Percentiles rank a stretch among this genome's conserved stretches.
These are phyloP conservation scores for Drosophila limbata DNA, from an alignment of 2,888 invertebrate species.

Conservation along the genomic window DNA sequence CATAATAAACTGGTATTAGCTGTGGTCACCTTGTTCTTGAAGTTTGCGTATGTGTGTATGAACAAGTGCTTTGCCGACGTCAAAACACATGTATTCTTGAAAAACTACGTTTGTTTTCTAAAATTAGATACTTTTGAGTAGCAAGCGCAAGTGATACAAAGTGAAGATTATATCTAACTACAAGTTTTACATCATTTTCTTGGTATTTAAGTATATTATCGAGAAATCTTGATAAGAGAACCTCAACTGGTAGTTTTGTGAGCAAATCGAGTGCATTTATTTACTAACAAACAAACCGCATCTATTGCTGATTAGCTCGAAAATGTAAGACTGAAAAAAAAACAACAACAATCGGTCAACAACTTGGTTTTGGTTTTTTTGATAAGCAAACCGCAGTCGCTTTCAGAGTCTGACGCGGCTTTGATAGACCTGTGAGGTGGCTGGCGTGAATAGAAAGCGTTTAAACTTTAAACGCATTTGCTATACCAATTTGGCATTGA, in stretches of 20 bases:
- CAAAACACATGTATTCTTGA: constrained; percentile 22
- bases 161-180: background rate
- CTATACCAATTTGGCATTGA: constrained; percentile 42
- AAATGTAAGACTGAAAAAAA: background rate
- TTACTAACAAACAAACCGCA: constrained; percentile 44
- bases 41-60: constrained; percentile 22
- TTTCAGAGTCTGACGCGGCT: background rate
- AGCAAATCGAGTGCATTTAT: constrained; percentile 41
- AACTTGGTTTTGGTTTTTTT: constrained; percentile 1
- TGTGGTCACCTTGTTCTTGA: constrained; percentile 32
- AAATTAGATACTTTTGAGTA: background rate
- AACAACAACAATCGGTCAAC: background rate
- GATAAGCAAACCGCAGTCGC: constrained; percentile 39
- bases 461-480: constrained; percentile 40
- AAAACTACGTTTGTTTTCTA: background rate
- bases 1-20: constrained; percentile 46
- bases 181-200: background rate
- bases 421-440: constrained; percentile 2
- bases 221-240: constrained; percentile 18
- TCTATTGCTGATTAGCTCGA: constrained; percentile 35
- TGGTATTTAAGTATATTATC: constrained; percentile 3
- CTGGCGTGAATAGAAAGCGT: constrained; percentile 28
- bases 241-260: constrained; percentile 22
- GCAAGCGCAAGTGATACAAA: background rate
- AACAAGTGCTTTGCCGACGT: constrained; percentile 40